phyloP scores from a whole-genome alignment of 2,888 invertebrate genomes.

The Trichacis sp. region DNA sequence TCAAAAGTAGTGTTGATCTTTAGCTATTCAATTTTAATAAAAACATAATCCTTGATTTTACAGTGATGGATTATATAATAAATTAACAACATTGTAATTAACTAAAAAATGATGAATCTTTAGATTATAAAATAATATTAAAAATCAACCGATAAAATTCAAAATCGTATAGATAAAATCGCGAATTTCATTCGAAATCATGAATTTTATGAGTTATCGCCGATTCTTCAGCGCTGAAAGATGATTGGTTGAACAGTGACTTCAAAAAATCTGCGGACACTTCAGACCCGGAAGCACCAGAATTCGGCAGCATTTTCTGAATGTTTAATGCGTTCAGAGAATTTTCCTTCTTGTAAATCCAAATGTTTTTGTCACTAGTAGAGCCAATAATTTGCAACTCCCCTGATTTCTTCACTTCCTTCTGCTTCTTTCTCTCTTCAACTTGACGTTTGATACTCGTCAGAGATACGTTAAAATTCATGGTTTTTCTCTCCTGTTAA shows the following conservation, averaged over 20 bases:
- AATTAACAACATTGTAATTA: no score
- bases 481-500: no score
- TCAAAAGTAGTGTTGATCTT: no score
- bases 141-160: no score
- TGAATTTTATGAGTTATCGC: neutral
- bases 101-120: no score
- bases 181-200: no score
- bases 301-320: neutral
- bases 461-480: no score
- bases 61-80: no score
- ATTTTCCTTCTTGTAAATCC: neutral
- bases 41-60: no score
- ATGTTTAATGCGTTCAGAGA: neutral
- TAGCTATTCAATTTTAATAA: no score
- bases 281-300: neutral
- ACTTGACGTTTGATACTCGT: neutral
- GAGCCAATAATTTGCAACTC: neutral
- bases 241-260: neutral
- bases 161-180: no score
- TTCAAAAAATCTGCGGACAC: neutral
- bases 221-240: neutral
- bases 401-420: neutral
- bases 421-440: neutral
- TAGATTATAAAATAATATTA: no score
- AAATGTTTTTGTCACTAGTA: neutral